Percentiles rank a stretch among this genome's conserved stretches.
Conservation (phyloP, 2,797 vertebrate genomes). For the Benthosema pterotum region DNA sequence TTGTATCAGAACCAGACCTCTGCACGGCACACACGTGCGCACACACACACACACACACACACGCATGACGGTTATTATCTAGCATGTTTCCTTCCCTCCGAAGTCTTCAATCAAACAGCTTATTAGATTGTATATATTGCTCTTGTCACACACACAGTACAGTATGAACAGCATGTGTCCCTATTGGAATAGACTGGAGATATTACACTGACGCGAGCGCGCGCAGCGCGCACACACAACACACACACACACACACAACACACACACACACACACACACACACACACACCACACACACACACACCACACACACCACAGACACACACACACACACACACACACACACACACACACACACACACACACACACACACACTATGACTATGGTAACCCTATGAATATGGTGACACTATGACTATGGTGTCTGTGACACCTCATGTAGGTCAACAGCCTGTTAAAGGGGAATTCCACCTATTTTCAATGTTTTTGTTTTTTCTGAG, state of each 20-base stretch:
- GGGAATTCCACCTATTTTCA: too few species aligned
- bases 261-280: background rate
- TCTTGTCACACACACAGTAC: background rate
- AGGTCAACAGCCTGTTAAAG: constrained; percentile 67
- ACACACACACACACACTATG: background rate
- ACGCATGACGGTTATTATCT: constrained; percentile 17
- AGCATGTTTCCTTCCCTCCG: background rate
- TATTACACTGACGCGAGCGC: constrained; percentile 22
- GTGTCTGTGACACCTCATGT: constrained; percentile 59
- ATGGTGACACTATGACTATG: too few species aligned
- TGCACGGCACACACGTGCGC: background rate
- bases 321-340: background rate
- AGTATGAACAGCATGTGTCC: too few species aligned
- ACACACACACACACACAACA: background rate
- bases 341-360: background rate
- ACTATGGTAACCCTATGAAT: too few species aligned
- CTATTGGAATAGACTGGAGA: constrained; percentile 3
- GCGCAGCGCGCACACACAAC: background rate
- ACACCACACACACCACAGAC: background rate
- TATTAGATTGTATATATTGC: constrained; percentile 44
- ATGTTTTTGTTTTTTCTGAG: too few species aligned
- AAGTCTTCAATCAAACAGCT: constrained; percentile 34
- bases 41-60: too few species aligned
- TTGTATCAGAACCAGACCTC: constrained; percentile 24
- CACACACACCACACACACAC: background rate